These are phyloP conservation scores for Agrenia bidenticulata DNA, from an alignment of 2,888 invertebrate genomes.

Conservation along the genomic window DNA sequence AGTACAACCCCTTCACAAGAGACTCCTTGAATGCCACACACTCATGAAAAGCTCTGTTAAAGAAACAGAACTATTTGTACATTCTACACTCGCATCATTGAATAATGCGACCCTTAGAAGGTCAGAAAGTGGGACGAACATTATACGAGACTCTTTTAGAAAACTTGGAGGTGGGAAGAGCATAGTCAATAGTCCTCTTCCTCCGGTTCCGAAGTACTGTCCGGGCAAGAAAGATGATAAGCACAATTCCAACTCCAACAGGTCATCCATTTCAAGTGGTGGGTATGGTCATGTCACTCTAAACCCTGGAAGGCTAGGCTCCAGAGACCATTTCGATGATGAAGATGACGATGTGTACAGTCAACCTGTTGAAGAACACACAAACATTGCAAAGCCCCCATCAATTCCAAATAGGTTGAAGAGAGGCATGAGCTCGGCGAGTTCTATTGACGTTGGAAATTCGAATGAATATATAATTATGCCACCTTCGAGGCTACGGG, in stretches of 20 bases:
- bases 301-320: slow-evolving; percentile 57
- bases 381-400: slow-evolving; percentile 34
- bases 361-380: slow-evolving; percentile 62
- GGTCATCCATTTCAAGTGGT: slow-evolving; percentile 56
- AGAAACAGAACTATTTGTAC: slow-evolving; percentile 48
- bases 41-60: slow-evolving; percentile 71
- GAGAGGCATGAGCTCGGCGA: slow-evolving; percentile 7
- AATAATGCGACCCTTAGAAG: slow-evolving; percentile 29
- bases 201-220: slow-evolving; percentile 65
- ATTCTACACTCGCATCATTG: slow-evolving; percentile 26
- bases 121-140: slow-evolving; percentile 37
- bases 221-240: slow-evolving; percentile 22
- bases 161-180: slow-evolving; percentile 31
- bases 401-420: slow-evolving; percentile 41
- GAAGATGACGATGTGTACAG: slow-evolving; percentile 74
- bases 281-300: slow-evolving; percentile 6
- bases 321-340: slow-evolving; percentile 53
- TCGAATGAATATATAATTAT: slow-evolving; percentile 49
- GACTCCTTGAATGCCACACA: slow-evolving; percentile 81
- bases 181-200: slow-evolving; percentile 70
- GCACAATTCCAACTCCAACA: slow-evolving; percentile 46
- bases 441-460: not conserved
- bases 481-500: slow-evolving; percentile 48
- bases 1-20: slow-evolving; percentile 87
- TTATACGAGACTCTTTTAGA: slow-evolving; percentile 42